Percentiles rank a stretch among this genome's conserved stretches.
These are phyloP conservation scores for Rhagophthalmus giganteus DNA, from an alignment of 2,888 invertebrate species.

Conservation along the genomic window DNA sequence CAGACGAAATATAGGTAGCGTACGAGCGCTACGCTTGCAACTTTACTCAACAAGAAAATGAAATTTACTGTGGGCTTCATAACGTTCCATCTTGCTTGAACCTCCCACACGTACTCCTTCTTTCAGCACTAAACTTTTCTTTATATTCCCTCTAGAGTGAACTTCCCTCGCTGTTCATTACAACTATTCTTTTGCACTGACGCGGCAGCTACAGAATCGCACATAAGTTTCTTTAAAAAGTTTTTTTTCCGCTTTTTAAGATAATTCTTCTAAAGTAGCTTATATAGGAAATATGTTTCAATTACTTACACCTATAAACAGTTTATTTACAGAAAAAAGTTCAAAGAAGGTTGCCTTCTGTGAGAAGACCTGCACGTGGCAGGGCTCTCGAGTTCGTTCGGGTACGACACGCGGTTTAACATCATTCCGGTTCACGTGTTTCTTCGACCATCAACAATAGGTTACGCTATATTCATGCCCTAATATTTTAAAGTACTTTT, in stretches of 20 bases:
- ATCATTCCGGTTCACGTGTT: conserved; percentile 36
- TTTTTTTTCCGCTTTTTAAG: conserved; percentile 38
- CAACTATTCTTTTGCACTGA: conserved; percentile 51
- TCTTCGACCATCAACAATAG: conserved; percentile 36
- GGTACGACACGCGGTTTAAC: conserved; percentile 35
- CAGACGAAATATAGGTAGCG: conserved; percentile 29
- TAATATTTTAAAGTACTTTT: conserved; percentile 37
- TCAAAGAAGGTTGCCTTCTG: conserved; percentile 21
- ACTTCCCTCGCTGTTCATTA: conserved; percentile 52
- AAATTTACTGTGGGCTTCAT: conserved; percentile 48
- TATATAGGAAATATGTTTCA: conserved; percentile 50
- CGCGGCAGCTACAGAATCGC: conserved; percentile 43
- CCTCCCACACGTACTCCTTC: conserved; percentile 47
- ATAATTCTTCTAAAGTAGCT: conserved; percentile 49
- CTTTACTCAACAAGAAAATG: conserved; percentile 50
- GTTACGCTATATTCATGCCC: conserved; percentile 25
- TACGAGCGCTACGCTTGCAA: conserved; percentile 36
- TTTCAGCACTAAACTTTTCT: conserved; percentile 53
- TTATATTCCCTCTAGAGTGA: conserved; percentile 52
- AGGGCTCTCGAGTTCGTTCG: conserved; percentile 13
- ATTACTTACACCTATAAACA: conserved; percentile 38
- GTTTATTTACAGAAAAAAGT: conserved; percentile 26
- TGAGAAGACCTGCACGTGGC: conserved; percentile 25
- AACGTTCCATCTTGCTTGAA: conserved; percentile 44
- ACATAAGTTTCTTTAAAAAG: conserved; percentile 42